phyloP scores from a whole-genome alignment of 2,888 invertebrate genomes.

The Athetis lepigone region DNA sequence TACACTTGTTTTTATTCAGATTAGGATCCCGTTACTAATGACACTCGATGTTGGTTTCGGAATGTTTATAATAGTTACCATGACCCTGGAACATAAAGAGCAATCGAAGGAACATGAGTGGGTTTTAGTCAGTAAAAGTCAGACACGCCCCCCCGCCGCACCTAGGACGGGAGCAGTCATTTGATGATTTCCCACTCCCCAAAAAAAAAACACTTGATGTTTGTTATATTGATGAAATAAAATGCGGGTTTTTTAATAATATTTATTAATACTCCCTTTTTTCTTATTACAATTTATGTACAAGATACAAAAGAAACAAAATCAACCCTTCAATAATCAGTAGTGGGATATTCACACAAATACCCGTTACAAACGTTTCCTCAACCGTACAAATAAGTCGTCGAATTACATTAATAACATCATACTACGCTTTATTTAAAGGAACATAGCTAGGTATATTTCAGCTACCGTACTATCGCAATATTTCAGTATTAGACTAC shows the following conservation, averaged over 20 bases:
- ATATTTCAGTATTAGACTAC: conserved; percentile 79
- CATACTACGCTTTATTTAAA: conserved; percentile 78
- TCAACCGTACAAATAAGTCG: conserved; percentile 75
- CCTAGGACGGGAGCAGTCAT: no score
- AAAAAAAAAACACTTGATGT: no score
- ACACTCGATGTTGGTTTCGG: no score
- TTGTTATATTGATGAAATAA: conserved; percentile 40
- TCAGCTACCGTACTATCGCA: conserved; percentile 81
- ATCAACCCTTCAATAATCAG: conserved; percentile 59
- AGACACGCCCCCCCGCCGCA: no score
- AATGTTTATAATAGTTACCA: no score
- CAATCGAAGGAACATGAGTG: no score
- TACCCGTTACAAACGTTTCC: conserved; percentile 52
- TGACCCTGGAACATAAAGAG: no score
- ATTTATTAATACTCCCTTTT: conserved; percentile 86
- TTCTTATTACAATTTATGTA: conserved; percentile 86
- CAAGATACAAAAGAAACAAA: conserved; percentile 82
- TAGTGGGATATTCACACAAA: conserved; percentile 46
- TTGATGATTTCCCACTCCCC: no score
- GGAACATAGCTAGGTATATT: conserved; percentile 86
- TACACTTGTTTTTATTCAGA: not conserved
- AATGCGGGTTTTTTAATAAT: conserved; percentile 73
- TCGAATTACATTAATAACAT: conserved; percentile 79
- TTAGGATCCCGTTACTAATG: conserved; percentile 10
- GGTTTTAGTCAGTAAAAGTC: no score